Evolutionary conservation across 2,888 invertebrate genomes (phyloP).

Genomic region (Pyrocoelia pectoralis): DNA sequence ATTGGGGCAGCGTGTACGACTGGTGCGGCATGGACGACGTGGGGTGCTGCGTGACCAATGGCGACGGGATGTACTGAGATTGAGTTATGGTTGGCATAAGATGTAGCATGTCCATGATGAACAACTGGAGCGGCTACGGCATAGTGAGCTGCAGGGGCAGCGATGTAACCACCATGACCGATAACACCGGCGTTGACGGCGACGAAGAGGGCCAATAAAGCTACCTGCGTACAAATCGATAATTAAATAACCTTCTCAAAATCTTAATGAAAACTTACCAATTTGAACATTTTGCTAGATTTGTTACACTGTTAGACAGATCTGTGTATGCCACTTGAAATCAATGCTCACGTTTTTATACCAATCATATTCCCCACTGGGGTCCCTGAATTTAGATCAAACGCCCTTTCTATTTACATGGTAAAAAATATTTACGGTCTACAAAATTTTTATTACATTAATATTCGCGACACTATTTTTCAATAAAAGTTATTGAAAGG

Average conservation of each 20-base stretch:
- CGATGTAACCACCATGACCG: slow-evolving; percentile 22
- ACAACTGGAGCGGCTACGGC: slow-evolving; percentile 47
- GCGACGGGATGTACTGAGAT: slow-evolving; percentile 27
- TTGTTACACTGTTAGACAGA: slow-evolving; percentile 29
- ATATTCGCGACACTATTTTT: background rate
- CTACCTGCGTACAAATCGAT: slow-evolving; percentile 63
- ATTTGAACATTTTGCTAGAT: slow-evolving; percentile 36
- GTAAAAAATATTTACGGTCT: slow-evolving; percentile 33
- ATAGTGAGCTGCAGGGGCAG: slow-evolving; percentile 51
- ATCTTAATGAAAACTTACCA: slow-evolving; percentile 30
- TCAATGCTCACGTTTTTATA: slow-evolving; percentile 38
- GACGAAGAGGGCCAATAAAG: slow-evolving; percentile 61
- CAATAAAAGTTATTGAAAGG: background rate
- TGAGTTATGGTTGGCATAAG: slow-evolving; percentile 29
- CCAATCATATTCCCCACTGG: slow-evolving; percentile 42
- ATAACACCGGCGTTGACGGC: slow-evolving; percentile 55
- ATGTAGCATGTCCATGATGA: slow-evolving; percentile 29
- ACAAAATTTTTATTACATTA: background rate
- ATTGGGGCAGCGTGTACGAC: slow-evolving; percentile 16
- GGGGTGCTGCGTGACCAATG: slow-evolving; percentile 17
- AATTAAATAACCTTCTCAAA: background rate
- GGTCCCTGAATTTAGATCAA: slow-evolving; percentile 44
- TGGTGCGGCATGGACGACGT: slow-evolving; percentile 21
- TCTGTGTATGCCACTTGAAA: slow-evolving; percentile 32
- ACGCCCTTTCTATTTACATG: slow-evolving; percentile 40